Evolutionary conservation across 2,797 vertebrate genomes (phyloP).

Genomic region (Falco cherrug): DNA sequence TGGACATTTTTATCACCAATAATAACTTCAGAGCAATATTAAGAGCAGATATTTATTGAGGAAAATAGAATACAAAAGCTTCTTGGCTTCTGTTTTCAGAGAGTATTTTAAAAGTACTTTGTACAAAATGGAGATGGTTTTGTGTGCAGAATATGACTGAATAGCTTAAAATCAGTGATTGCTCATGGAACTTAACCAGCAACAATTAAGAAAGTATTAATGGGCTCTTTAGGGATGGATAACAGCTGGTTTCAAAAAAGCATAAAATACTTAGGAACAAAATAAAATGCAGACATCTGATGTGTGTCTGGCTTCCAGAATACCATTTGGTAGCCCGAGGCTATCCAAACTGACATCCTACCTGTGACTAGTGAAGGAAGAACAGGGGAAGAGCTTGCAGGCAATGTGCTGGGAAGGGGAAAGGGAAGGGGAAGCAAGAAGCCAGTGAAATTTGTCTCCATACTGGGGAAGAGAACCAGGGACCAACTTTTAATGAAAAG

Average conservation of each 20-base stretch:
- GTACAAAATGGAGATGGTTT: neutral
- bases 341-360: neutral
- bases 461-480: neutral
- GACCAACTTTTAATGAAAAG: neutral
- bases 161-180: neutral
- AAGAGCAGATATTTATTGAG: neutral
- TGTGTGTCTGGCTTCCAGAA: neutral
- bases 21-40: neutral
- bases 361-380: neutral
- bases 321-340: neutral
- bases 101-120: neutral
- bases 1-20: neutral
- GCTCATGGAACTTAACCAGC: neutral
- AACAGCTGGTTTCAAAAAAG: neutral
- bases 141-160: neutral
- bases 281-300: neutral
- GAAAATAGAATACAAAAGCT: neutral
- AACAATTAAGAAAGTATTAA: neutral
- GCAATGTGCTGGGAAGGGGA: neutral
- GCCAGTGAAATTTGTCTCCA: neutral
- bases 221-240: neutral
- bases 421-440: neutral
- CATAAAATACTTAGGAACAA: neutral
- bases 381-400: neutral
- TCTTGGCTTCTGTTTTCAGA: neutral